These are phyloP conservation scores for Drosophila carrolli DNA, from an alignment of 1,140 invertebrate genomes.

Conservation along the genomic window DNA sequence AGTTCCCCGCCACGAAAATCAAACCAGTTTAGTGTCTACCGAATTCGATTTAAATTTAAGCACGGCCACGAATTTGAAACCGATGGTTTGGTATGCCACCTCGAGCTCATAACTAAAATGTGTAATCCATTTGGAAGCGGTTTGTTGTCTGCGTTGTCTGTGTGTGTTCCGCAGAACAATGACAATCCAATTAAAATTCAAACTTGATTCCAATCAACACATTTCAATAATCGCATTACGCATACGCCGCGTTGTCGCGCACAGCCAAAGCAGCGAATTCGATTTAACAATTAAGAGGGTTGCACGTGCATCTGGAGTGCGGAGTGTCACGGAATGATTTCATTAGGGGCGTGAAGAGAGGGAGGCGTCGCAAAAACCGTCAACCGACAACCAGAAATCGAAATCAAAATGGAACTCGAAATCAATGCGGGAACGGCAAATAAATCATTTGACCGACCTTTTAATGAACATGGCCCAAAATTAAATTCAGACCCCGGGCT, in stretches of 20 bases:
- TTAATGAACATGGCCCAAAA: conserved; percentile 64
- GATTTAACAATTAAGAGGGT: conserved; percentile 64
- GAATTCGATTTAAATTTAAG: conserved; percentile 18
- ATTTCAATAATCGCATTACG: conserved; percentile 73
- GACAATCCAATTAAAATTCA: conserved; percentile 66
- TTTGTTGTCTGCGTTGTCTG: conserved; percentile 1
- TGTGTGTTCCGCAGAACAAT: conserved; percentile 25
- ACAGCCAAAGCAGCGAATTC: conserved; percentile 44
- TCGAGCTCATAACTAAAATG: conserved; percentile 24
- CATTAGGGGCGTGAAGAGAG: conserved; percentile 34
- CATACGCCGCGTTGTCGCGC: conserved; percentile 54
- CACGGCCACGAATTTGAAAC: neutral
- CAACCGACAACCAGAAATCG: conserved; percentile 13
- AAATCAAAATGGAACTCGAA: conserved; percentile 49
- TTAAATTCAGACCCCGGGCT: conserved; percentile 44
- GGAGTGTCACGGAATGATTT: conserved; percentile 56
- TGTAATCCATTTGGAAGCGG: conserved; percentile 29
- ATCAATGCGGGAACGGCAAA: conserved; percentile 68
- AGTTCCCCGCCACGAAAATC: neutral
- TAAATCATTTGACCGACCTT: conserved; percentile 71
- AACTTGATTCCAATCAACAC: conserved; percentile 72
- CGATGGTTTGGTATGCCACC: neutral
- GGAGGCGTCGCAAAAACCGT: neutral
- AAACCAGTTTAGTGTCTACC: conserved; percentile 22
- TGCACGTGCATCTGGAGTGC: neutral